Base-by-base conservation (phyloP, 2,113 vertebrate species). In the Dipodomys spectabilis region DNA sequence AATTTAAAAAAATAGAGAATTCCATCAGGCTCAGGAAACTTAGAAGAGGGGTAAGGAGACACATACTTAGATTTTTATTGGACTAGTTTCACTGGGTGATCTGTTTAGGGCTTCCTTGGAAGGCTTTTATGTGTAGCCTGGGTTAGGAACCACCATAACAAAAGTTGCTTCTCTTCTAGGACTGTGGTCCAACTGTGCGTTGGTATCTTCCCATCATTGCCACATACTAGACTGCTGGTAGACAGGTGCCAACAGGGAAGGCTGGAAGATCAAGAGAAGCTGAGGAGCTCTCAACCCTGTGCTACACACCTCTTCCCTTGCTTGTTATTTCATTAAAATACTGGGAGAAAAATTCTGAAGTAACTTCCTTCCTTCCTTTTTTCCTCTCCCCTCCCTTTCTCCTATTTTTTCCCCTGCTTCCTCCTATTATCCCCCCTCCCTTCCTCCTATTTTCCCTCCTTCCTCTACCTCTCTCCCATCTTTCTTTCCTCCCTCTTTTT, bases 1-100 rank as follows among this genome's bases (percentile, higher is more conserved):
- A 39, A 39, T 39, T 39, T 6, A 39, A 39, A 39, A 39, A 39
- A 39, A 39, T 39, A 39, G 39, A 39, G 39, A 79, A 86, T 81
- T 87, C 87, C 88, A 77, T 69, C n/a, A 93, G 86, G 92, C 80
- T 32, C 11, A 44, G 65, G 67, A 86, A 71, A 73, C 35, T 60
- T 23, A 68, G 73, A 68, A 88, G 30, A 88, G 39, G 73, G 53
- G n/a, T 39, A 80, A 65, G 2, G 5, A 80, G n/a, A 92, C 16
- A 35, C 45, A 92, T 45, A 7, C 20, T 64, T 80, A 32, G 5
- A 25, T 16, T 87, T 90, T 83, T 30, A 45, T 28, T 35, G 39
- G 39, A 39, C 39, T 39, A 39, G 39, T 39, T 39, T 39, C 7
- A 32, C 0, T 1, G 20, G 68, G 23, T 44, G 69, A 15, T 69